Base-by-base conservation (phyloP, 2,888 invertebrate genomes). In the Charanyca ferruginea region DNA sequence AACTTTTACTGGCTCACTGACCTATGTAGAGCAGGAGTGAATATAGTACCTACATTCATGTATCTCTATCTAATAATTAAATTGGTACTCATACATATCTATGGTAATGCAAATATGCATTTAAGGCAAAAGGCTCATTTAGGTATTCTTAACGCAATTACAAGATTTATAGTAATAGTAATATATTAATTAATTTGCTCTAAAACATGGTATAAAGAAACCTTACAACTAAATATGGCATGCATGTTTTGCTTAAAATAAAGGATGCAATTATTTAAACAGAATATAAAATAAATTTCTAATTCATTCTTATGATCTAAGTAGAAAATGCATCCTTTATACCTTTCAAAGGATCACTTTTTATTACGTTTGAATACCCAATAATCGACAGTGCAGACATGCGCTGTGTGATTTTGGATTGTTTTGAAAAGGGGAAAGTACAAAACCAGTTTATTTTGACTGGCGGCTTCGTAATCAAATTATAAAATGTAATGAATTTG, bases 361-460 rank as follows among this genome's bases (percentile, higher is more conserved):
- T 70, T 63, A 5, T 28, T 38, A 4, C 13, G 16, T 38, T 35
- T 38, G 16, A 13, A 16, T 38, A 62, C 67, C 45, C 64, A 67
- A 66, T 68, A 67, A 66, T 68, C 73, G 73, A 81, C 77, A 78
- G 76, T 71, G 64, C 63, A 66, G 47, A 57, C 54, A 72, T 66
- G 53, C 54, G 64, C 71, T 76, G 75, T 64, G 77, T 63, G 23
- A 59, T 73, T 67, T 72, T n/a, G n/a, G n/a, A n/a, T n/a, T n/a
- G n/a, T n/a, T 77, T 70, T 60, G 35, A 22, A 41, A 48, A 48
- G 72, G 35, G 72, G 65, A 61, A 65, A 71, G 57, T 61, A 48
- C 38, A 47, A 25, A 59, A 1, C 23, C 44, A 45, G 38, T 49
- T 38, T 52, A 22, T 55, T 51, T 55, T 35, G 65, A 64, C 32